A percentile compares a stretch with the other conserved stretches of the same genome.
phyloP scores from a whole-genome alignment of 2,888 invertebrate genomes.

The Pyrrhosoma nymphula region DNA sequence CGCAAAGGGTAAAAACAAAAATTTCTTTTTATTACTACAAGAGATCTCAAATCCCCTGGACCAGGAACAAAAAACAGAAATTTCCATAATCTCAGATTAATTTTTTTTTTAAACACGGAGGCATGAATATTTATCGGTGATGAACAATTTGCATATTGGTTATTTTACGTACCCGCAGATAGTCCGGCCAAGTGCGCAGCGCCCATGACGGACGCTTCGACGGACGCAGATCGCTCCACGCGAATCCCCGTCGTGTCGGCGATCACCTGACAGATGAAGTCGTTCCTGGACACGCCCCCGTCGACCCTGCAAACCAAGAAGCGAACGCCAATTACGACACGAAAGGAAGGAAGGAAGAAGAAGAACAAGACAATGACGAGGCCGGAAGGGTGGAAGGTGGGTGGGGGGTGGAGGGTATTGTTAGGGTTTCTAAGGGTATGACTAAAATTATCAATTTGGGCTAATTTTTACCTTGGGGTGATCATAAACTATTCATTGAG shows the following conservation, averaged over 20 bases:
- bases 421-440: not conserved
- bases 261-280: conserved; percentile 93
- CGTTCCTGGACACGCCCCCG: conserved; percentile 97
- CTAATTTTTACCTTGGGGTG: too few relatives aligned
- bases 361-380: conserved; percentile 15
- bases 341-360: not conserved
- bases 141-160: not conserved
- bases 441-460: too few relatives aligned
- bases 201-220: conserved; percentile 92
- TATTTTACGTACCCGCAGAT: conserved; percentile 83
- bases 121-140: too few relatives aligned
- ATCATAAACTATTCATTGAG: too few relatives aligned
- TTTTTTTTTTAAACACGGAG: too few relatives aligned
- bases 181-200: conserved; percentile 92
- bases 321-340: not conserved
- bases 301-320: conserved; percentile 85
- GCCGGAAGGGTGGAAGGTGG: not conserved
- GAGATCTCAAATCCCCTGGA: too few relatives aligned
- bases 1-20: too few relatives aligned
- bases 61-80: too few relatives aligned
- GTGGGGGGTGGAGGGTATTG: not conserved
- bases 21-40: too few relatives aligned
- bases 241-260: conserved; percentile 88
- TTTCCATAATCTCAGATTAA: too few relatives aligned
- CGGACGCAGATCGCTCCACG: conserved; percentile 86